These are phyloP conservation scores for Meandrina meandrites DNA, from an alignment of 92 coral and sea anemone species.

Conservation along the genomic window DNA sequence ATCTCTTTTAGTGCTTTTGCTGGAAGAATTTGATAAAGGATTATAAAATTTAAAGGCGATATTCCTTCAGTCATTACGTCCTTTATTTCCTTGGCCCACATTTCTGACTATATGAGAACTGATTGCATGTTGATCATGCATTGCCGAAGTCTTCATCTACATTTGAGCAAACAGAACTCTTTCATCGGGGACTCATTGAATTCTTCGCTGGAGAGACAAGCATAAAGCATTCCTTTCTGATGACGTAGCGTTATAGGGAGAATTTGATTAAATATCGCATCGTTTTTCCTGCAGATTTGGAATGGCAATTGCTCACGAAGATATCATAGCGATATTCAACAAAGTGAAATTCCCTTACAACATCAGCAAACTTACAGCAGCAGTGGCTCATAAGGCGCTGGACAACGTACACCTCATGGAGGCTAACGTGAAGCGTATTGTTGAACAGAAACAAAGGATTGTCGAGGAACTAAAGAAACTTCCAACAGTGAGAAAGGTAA, in stretches of 20 bases:
- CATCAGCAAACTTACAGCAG: slow-evolving; percentile 32
- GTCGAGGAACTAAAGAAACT: slow-evolving; percentile 32
- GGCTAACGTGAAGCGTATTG: slow-evolving; percentile 23
- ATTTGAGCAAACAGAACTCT: no score
- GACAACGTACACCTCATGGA: slow-evolving; percentile 27
- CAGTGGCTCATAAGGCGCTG: slow-evolving; percentile 36
- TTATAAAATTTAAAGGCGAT: no score
- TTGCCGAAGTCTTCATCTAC: no score
- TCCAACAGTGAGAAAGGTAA: slow-evolving; percentile 46
- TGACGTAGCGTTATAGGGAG: background rate
- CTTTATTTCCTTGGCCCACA: no score
- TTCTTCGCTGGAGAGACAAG: no score
- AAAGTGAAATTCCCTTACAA: slow-evolving; percentile 50
- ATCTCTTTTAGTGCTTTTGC: no score
- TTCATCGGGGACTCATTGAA: no score
- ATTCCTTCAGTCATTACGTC: no score
- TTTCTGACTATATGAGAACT: no score
- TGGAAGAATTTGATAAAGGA: no score
- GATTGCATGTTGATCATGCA: no score
- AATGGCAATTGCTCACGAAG: slow-evolving; percentile 53
- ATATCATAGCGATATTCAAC: slow-evolving; percentile 36
- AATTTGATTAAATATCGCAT: background rate
- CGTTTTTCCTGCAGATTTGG: slow-evolving; percentile 35
- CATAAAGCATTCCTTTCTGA: no score
- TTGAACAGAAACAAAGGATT: slow-evolving; percentile 30